Evolutionary conservation across 2,888 invertebrate species (phyloP), one percentile per base, ranked within the genome.

Genomic region (Ophion costatus): DNA sequence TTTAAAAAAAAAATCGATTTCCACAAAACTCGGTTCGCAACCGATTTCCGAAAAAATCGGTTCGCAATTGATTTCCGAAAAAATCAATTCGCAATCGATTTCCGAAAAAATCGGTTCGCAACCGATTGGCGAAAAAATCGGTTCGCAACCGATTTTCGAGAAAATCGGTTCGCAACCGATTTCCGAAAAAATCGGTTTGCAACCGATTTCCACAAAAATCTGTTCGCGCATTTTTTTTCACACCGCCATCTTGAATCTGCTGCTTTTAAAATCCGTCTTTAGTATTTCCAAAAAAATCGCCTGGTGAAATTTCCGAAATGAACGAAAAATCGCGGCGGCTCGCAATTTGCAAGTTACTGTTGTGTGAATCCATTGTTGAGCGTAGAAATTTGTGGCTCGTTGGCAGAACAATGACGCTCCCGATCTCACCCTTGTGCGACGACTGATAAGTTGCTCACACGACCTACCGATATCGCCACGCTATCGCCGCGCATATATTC

Each of bases 371-470:
- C 33, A 33, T 57, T 57, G 33, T 57, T 70, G 73, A 73, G 6
- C 2, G 14, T 20, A 22, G 10, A 38, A 33, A 1, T 14, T 1
- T 10, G 14, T 20, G 22, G 24, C 22, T 61, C 17, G 11, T 61
- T 42, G 61, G 42, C 10, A 10, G 73, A 74, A 74, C 42, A 22
- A 22, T 61, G 24, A 24, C 42, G 14, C 14, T 42, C 42, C 3
- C 63, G 61, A 42, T 42, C 63, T 80, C 24, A 20, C 66, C 71
- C 51, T 61, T 29, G 10, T 59, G 33, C 42, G 29, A 76, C 70
- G 51, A 73, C 59, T 56, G 80, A 84, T 84, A 80, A 80, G 59
- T 14, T 45, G n/a, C 20, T 33, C 38, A 14, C 56, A 38, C 51
- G 51, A 51, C 71, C 42, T 76, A 22, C 11, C n/a, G 5, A 61